Evolutionary conservation across 1,140 invertebrate species (phyloP).

Genomic region (Cephus cinctus): DNA sequence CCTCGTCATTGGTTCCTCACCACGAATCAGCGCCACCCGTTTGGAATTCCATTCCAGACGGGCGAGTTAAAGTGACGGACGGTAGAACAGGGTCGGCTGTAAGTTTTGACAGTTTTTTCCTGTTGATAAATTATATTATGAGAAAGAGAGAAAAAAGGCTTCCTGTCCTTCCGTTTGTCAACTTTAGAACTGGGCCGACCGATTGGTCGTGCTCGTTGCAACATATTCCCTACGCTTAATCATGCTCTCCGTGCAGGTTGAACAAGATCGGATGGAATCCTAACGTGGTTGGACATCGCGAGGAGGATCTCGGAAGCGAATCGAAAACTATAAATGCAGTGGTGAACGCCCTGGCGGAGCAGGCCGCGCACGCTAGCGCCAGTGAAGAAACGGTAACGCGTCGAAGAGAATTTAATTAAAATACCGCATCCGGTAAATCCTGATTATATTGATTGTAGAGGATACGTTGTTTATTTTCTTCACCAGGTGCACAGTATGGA

Average conservation of each 20-base stretch:
- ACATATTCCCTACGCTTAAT: constrained; percentile 59
- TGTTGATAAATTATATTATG: background rate
- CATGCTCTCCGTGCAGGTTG: constrained; percentile 63
- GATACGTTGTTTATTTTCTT: too few species aligned
- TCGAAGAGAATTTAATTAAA: too few species aligned
- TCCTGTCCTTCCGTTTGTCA: too few species aligned
- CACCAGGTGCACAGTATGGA: constrained; percentile 62
- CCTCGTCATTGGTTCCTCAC: too few species aligned
- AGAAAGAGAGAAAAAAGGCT: background rate
- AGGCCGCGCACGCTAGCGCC: constrained; percentile 78
- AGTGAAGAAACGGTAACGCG: constrained; percentile 75
- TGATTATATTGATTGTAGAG: too few species aligned
- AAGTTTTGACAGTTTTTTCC: too few species aligned
- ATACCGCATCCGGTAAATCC: too few species aligned
- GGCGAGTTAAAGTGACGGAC: too few species aligned
- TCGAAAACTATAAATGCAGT: constrained; percentile 89
- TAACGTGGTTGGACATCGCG: constrained; percentile 88
- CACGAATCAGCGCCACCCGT: too few species aligned
- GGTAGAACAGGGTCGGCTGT: too few species aligned
- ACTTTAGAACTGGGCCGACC: too few species aligned
- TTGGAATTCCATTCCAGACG: too few species aligned
- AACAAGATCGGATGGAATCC: constrained; percentile 99
- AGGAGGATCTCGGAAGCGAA: constrained; percentile 84
- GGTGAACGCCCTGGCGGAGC: constrained; percentile 84
- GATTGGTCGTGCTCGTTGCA: constrained; percentile 44